A percentile compares a stretch with the other conserved stretches of the same genome.
Conservation (phyloP, 2,888 invertebrate species). For the Encarsia formosa region DNA sequence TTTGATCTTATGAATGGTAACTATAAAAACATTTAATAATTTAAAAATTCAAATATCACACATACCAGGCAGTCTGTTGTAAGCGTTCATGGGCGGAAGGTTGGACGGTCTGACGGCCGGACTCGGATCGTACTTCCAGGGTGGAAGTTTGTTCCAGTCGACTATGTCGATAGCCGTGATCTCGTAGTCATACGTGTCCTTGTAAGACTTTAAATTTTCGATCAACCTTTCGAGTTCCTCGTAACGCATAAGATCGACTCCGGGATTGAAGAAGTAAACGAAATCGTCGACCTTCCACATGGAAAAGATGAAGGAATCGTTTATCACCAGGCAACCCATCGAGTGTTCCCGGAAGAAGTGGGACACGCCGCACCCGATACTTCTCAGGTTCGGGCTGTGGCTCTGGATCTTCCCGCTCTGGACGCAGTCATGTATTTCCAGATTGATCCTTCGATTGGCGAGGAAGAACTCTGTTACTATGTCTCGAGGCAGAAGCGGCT, state of each 20-base stretch:
- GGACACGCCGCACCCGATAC: slow-evolving; percentile 34
- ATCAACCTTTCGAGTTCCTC: slow-evolving; percentile 24
- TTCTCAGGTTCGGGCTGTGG: slow-evolving; percentile 32
- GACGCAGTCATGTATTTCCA: slow-evolving; percentile 43
- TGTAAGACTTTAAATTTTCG: slow-evolving; percentile 30
- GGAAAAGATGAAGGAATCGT: slow-evolving; percentile 30
- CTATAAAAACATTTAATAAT: too few relatives aligned
- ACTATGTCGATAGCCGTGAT: slow-evolving; percentile 41
- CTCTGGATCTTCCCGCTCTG: slow-evolving; percentile 37
- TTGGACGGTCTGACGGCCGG: slow-evolving; percentile 40
- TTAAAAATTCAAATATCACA: too few relatives aligned
- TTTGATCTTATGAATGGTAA: too few relatives aligned
- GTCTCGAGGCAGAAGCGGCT: slow-evolving; percentile 33
- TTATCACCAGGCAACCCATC: slow-evolving; percentile 36
- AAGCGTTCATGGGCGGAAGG: slow-evolving; percentile 45
- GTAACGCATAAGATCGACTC: slow-evolving; percentile 35
- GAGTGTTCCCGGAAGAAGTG: slow-evolving; percentile 36
- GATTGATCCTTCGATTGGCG: slow-evolving; percentile 39
- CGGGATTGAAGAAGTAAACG: slow-evolving; percentile 37
- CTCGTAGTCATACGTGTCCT: slow-evolving; percentile 37
- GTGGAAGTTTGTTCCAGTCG: slow-evolving; percentile 38
- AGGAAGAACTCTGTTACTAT: slow-evolving; percentile 43
- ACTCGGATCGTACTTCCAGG: slow-evolving; percentile 42
- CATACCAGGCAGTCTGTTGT: slow-evolving; percentile 33
- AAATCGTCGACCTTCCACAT: slow-evolving; percentile 38